These are phyloP conservation scores for Lepidothrix coronata DNA, from an alignment of 2,113 vertebrate species.

Conservation along the genomic window DNA sequence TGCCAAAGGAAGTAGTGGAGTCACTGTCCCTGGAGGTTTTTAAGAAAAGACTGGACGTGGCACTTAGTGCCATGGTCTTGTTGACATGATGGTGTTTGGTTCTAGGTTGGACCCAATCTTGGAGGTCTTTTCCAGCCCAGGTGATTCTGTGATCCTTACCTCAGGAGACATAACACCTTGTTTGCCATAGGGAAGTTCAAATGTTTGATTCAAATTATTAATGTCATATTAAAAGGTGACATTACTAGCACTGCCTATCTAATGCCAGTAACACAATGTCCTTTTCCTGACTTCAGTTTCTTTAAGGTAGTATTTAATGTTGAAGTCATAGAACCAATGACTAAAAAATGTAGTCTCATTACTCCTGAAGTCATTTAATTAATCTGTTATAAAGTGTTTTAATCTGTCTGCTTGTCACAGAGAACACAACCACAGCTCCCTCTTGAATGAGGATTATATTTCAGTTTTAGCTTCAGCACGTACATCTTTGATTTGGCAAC, in stretches of 20 bases:
- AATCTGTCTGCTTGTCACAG: not conserved
- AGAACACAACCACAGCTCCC: not conserved
- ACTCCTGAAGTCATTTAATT: not conserved
- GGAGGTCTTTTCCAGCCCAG: not conserved
- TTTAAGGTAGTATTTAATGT: not conserved
- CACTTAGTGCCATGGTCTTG: not conserved
- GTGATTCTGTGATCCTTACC: not conserved
- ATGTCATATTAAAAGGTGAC: not conserved
- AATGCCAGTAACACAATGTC: not conserved
- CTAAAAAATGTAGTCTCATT: not conserved
- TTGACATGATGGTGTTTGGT: not conserved
- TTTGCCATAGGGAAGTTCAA: not conserved
- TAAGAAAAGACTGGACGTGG: not conserved
- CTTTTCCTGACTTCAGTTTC: not conserved
- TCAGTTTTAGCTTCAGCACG: not conserved
- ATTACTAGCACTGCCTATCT: not conserved
- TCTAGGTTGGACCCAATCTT: not conserved
- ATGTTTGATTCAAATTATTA: not conserved
- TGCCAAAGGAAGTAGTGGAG: not conserved
- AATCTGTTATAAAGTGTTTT: not conserved
- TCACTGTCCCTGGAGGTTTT: not conserved
- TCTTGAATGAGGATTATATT: not conserved
- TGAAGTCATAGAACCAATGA: not conserved
- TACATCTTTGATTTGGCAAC: not conserved
- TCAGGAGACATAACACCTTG: not conserved